Evolutionary conservation across 1,140 invertebrate species (phyloP), one percentile per base, ranked within the genome.

Genomic region (Neodiprion virginianus): DNA sequence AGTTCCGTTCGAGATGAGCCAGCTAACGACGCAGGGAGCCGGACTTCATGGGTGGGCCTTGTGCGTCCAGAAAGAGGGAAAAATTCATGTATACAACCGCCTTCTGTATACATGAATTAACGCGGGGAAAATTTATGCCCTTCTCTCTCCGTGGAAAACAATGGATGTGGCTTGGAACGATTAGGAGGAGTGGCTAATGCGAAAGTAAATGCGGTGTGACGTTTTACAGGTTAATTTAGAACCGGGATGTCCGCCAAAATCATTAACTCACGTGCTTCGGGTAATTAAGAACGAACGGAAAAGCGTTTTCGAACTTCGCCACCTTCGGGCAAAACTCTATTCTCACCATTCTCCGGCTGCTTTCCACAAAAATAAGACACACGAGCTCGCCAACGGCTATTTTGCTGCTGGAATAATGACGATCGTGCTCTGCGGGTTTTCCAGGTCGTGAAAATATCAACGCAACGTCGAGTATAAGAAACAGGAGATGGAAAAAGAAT

Each of bases 191-290:
- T 21, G 17, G 9, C 67, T 69, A 69, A 69, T 69, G 67, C 67
- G 67, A 69, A 69, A 7, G 67, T 69, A 69, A 69, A 69, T 69
- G 67, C 67, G 67, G 67, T 69, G 67, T 69, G 67, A 69, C 67
- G 67, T 69, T 69, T 69, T 69, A 69, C 67, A 69, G 40, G 67
- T 69, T 47, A 69, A 69, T 69, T 69, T 69, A 17, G 67, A 69
- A 69, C 67, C 11, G 12, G 12, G 67, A 47, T 21, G 61, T 47
- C 9, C 21, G 67, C 67, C n/a, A 69, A 69, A 69, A 69, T 69
- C 67, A 69, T 69, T 69, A 69, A 69, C 67, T 8, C 53, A 12
- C n/a, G 11, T 11, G n/a, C 53, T 40, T 40, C 4, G 53, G 67
- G 40, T 69, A 69, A 69, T 69, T 69, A 69, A 69, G 23, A 69